These are phyloP conservation scores for Pelodytes ibericus DNA, from an alignment of 2,797 vertebrate genomes.

Conservation along the genomic window DNA sequence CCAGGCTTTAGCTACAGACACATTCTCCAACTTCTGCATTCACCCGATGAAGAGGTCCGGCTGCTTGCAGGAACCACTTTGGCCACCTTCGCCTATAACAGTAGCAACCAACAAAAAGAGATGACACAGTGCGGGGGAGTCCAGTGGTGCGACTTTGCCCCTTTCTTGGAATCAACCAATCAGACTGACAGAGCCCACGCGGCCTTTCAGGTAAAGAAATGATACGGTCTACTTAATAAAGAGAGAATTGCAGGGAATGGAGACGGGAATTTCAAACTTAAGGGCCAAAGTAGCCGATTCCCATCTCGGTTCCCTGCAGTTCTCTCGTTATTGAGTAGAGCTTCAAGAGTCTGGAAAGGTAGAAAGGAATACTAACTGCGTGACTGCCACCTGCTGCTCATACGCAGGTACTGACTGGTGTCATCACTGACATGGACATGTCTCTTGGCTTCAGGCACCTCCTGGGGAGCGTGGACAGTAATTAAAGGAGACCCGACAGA, in stretches of 20 bases:
- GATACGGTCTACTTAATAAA: too few relatives aligned
- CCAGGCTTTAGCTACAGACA: constrained; percentile 9
- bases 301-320: too few relatives aligned
- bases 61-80: constrained; percentile 25
- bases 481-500: too few relatives aligned
- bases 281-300: too few relatives aligned
- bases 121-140: constrained; percentile 32
- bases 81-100: constrained; percentile 47
- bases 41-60: constrained; percentile 1
- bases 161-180: constrained; percentile 19
- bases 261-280: too few relatives aligned
- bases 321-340: too few relatives aligned
- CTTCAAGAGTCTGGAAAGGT: too few relatives aligned
- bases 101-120: constrained; percentile 23
- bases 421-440: too few relatives aligned
- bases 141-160: constrained; percentile 29
- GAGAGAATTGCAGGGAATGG: too few relatives aligned
- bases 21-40: constrained; percentile 20
- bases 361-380: neutral
- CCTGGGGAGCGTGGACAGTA: too few relatives aligned
- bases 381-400: neutral
- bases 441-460: too few relatives aligned
- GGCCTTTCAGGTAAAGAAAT: constrained; percentile 43
- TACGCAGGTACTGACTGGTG: neutral
- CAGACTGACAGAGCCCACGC: constrained; percentile 5